A percentile compares a stretch with the other conserved stretches of the same genome.
phyloP scores from a whole-genome alignment of 2,113 vertebrate genomes.

The Acinonyx jubatus region DNA sequence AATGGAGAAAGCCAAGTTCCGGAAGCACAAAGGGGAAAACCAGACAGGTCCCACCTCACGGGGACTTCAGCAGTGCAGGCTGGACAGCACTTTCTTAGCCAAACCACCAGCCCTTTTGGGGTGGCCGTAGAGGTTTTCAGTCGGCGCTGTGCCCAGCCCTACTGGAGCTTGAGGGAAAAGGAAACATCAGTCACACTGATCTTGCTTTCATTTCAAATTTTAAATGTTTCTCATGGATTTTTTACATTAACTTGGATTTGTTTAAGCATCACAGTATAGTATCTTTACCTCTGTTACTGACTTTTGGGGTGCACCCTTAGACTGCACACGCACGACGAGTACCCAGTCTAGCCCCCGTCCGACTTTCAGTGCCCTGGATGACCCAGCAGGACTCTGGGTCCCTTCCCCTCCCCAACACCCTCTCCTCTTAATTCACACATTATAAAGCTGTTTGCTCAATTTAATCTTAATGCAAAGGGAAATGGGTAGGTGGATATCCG shows the following conservation, averaged over 20 bases:
- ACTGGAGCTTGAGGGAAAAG: not conserved
- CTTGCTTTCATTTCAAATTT: not conserved
- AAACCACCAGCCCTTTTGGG: not conserved
- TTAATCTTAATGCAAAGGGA: not conserved
- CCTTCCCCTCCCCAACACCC: not conserved
- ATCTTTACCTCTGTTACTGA: not conserved
- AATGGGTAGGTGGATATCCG: not conserved
- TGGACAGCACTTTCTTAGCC: too few relatives aligned
- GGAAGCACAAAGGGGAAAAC: not conserved
- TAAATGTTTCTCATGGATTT: not conserved
- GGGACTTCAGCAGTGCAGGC: not conserved
- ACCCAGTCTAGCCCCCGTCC: not conserved
- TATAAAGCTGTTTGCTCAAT: not conserved
- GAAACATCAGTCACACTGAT: fast-evolving
- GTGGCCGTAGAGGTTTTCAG: too few relatives aligned
- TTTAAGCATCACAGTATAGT: not conserved
- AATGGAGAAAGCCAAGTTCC: not conserved
- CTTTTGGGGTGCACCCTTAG: fast-evolving
- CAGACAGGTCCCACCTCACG: fast-evolving
- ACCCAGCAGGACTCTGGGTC: fast-evolving
- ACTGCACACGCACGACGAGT: not conserved
- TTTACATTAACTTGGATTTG: not conserved
- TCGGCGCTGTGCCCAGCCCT: not conserved
- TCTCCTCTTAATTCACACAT: not conserved
- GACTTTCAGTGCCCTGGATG: too few relatives aligned